Percentiles rank a stretch among this genome's conserved stretches.
These are phyloP conservation scores for Cantharis rufa DNA, from an alignment of 2,888 invertebrate genomes.

Conservation along the genomic window DNA sequence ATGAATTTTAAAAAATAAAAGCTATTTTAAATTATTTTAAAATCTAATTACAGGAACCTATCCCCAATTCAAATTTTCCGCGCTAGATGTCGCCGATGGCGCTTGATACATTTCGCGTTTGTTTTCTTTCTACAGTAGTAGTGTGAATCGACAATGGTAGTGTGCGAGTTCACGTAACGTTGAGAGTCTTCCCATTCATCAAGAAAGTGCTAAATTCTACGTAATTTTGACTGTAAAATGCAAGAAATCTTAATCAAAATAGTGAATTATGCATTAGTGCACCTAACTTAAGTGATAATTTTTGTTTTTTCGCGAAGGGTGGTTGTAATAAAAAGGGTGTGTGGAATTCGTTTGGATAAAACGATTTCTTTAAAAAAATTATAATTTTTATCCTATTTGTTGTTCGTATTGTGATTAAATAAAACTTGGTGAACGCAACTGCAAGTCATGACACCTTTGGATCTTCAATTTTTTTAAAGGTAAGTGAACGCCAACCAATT, in stretches of 20 bases:
- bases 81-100: neutral
- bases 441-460: neutral
- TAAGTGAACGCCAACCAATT: neutral
- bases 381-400: neutral
- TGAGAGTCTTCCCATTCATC: slow-evolving; percentile 44
- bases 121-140: slow-evolving; percentile 47
- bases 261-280: slow-evolving; percentile 5
- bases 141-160: slow-evolving; percentile 38
- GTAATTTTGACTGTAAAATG: slow-evolving; percentile 11
- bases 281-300: slow-evolving; percentile 19
- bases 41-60: neutral
- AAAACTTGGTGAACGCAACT: neutral
- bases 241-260: neutral
- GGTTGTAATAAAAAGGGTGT: slow-evolving; percentile 21
- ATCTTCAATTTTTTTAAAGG: neutral
- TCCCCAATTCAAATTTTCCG: neutral
- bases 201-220: slow-evolving; percentile 36
- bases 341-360: slow-evolving; percentile 9
- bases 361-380: neutral
- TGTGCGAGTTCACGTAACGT: neutral
- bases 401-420: neutral
- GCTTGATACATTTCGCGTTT: slow-evolving; percentile 9
- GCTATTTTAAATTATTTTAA: neutral
- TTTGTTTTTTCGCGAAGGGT: slow-evolving; percentile 2
- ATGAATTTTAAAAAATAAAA: neutral